These are phyloP conservation scores for Liodrosophila aerea DNA, from an alignment of 2,888 invertebrate genomes.

Conservation along the genomic window DNA sequence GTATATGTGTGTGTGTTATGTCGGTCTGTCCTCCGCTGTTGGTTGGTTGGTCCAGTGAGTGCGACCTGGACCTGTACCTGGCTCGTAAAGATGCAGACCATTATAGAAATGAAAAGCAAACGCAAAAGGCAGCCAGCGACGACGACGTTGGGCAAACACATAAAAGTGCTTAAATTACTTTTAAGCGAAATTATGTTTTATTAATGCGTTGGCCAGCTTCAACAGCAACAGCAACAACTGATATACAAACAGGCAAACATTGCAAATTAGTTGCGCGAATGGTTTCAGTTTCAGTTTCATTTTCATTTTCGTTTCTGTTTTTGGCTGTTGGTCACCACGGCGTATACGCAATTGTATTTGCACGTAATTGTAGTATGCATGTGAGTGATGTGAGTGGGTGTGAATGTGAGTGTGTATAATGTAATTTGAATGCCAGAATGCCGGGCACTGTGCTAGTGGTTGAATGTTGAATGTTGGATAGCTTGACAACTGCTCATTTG, in stretches of 20 bases:
- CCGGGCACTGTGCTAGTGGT: constrained; percentile 8
- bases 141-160: constrained; percentile 53
- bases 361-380: constrained; percentile 33
- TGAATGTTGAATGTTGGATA: too few relatives aligned
- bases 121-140: constrained; percentile 30
- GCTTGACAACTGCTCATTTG: constrained; percentile 40
- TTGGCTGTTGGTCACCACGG: constrained; percentile 19
- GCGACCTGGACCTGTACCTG: constrained; percentile 56
- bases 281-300: constrained; percentile 32
- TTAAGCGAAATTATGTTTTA: constrained; percentile 73
- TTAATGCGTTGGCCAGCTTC: constrained; percentile 56
- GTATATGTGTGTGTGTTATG: constrained; percentile 10
- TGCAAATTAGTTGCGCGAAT: constrained; percentile 44
- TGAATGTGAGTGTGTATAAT: constrained; percentile 14
- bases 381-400: constrained; percentile 8
- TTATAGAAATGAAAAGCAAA: constrained; percentile 76
- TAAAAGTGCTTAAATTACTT: constrained; percentile 71
- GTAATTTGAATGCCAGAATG: constrained; percentile 28
- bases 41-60: constrained; percentile 64
- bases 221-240: constrained; percentile 1
- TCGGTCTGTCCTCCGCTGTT: constrained; percentile 44
- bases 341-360: constrained; percentile 48
- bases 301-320: constrained; percentile 26
- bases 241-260: constrained; percentile 31
- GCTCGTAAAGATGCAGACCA: constrained; percentile 69